Conservation (phyloP, 2,113 vertebrate species). For the Lepus americanus region DNA sequence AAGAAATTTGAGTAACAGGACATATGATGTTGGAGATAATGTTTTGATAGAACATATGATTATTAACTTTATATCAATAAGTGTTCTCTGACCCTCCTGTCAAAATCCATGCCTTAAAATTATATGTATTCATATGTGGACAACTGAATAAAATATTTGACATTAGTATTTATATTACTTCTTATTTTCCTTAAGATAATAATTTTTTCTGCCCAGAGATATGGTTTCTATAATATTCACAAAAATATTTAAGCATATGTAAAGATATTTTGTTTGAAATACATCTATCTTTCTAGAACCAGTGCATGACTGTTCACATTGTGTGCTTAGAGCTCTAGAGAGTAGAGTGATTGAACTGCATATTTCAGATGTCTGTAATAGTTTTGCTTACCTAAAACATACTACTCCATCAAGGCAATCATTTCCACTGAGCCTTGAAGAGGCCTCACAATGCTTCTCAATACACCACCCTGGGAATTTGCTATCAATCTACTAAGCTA, state of each 20-base stretch:
- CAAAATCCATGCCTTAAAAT: neutral
- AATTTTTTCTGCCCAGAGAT: neutral
- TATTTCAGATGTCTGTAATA: slow-evolving; percentile 56
- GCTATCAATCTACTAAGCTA: slow-evolving; percentile 13
- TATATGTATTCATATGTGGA: neutral
- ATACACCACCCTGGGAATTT: slow-evolving; percentile 1
- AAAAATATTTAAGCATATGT: neutral
- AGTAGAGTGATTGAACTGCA: slow-evolving; percentile 38
- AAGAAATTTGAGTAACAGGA: neutral
- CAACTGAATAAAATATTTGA: neutral
- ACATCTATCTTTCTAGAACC: neutral
- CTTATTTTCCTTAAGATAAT: neutral
- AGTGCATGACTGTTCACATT: neutral
- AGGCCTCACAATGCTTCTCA: slow-evolving; percentile 72
- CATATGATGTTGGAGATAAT: neutral
- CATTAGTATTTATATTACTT: neutral
- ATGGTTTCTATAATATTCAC: neutral
- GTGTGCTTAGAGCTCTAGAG: slow-evolving; percentile 10
- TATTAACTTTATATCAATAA: neutral
- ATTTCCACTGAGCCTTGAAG: slow-evolving; percentile 68
- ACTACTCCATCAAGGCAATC: slow-evolving; percentile 60
- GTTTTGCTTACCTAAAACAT: slow-evolving; percentile 74
- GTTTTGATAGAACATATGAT: neutral
- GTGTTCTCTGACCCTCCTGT: neutral
- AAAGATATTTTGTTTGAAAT: slow-evolving; percentile 36